Conservation (phyloP, 2,113 vertebrate genomes). For the Bostrychus sinensis region DNA sequence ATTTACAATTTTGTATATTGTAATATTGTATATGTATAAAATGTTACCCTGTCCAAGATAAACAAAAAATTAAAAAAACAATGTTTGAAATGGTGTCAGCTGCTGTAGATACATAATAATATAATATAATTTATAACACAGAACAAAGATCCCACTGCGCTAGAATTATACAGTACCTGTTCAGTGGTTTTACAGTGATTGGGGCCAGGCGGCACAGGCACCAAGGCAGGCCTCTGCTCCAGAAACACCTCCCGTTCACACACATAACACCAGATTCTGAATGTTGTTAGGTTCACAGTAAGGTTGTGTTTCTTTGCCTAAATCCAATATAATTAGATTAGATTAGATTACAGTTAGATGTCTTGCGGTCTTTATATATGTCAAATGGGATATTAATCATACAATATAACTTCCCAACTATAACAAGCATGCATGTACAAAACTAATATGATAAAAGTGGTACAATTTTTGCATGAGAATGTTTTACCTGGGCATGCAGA, state of each 20-base stretch:
- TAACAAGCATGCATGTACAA: not conserved
- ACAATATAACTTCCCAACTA: not conserved
- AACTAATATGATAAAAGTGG: not conserved
- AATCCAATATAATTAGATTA: not conserved
- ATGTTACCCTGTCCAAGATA: no score
- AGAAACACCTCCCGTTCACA: conserved; percentile 96
- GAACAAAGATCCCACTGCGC: not conserved
- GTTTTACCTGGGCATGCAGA: conserved; percentile 91
- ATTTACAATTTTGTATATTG: no score
- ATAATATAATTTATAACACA: no score
- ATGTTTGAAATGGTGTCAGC: no score
- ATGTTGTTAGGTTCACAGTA: conserved; percentile 96
- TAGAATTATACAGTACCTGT: conserved; percentile 74
- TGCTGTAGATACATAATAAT: no score
- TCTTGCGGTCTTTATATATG: no score
- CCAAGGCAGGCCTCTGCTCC: conserved; percentile 79
- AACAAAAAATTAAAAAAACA: no score
- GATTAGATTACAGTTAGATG: not conserved
- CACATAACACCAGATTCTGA: conserved; percentile 95
- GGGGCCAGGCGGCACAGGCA: conserved; percentile 45
- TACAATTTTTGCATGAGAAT: not conserved
- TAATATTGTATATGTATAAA: no score
- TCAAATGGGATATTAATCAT: no score
- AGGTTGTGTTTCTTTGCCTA: conserved; percentile 93
- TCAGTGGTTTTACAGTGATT: conserved; percentile 78